Conservation (phyloP, 2,797 vertebrate genomes). For the Eulemur coronatus region DNA sequence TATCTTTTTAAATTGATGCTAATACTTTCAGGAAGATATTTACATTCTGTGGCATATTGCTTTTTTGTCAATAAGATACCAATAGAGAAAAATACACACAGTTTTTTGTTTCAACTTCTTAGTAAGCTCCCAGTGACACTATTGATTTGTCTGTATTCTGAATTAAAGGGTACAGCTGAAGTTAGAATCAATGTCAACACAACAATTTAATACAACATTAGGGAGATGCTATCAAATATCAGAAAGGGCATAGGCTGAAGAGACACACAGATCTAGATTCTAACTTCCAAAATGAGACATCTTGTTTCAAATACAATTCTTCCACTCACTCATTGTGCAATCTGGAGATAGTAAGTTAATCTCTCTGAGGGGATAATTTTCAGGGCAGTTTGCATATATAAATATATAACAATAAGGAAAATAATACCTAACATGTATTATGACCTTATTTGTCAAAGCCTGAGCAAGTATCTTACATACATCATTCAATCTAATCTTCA, state of each 20-base stretch:
- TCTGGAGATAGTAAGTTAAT: background rate
- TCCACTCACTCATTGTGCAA: background rate
- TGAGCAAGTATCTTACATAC: background rate
- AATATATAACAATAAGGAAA: background rate
- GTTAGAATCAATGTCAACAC: background rate
- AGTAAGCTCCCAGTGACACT: background rate
- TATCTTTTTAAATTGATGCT: conserved; percentile 5
- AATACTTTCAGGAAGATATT: background rate
- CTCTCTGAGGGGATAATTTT: background rate
- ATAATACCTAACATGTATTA: background rate
- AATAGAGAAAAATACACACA: background rate
- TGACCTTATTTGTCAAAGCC: background rate
- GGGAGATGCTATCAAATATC: background rate
- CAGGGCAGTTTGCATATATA: background rate
- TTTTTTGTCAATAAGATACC: conserved; percentile 27
- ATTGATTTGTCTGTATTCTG: background rate
- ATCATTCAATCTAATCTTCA: background rate
- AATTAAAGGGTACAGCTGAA: background rate
- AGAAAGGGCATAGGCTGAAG: background rate
- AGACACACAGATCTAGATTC: background rate
- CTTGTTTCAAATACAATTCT: background rate
- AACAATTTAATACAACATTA: background rate
- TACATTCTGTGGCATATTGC: background rate
- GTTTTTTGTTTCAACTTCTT: background rate
- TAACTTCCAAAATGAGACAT: background rate